Evolutionary conservation across 1,140 invertebrate genomes (phyloP), one percentile per base, ranked within the genome.

Genomic region (Sipha flava): DNA sequence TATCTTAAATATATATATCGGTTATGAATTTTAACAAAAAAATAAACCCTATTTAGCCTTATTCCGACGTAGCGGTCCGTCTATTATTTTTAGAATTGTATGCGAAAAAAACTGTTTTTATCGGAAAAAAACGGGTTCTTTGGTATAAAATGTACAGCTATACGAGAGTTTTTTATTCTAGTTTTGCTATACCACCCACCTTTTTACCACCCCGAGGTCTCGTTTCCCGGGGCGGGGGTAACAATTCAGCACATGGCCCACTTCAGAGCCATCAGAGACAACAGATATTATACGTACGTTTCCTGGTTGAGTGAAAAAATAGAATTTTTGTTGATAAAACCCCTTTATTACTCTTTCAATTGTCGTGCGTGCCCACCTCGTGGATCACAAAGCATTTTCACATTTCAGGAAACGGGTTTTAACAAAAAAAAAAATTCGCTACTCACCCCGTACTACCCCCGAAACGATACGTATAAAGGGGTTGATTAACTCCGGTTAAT

Each of bases 401-500:
- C 52, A 37, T 77, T 77, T 77, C 73, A 77, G 73, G 52, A 77
- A 77, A 77, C 73, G 73, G 52, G 73, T 47, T 77, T 75, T 77
- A 59, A 77, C 57, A 73, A 73, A 70, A 43, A 70, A 70, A 45
- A 52, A 72, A 72, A 72, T 47, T 75, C 47, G 26, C 26, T 29
- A 49, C 14, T 23, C 43, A 47, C 16, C n/a, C 57, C 26, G 26
- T 31, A 12, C 52, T 9, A 34, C 47, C 70, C 47, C 26, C 45
- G 16, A 43, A 66, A 68, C 45, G 59, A 23, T 43, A 40, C 21
- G 73, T 77, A 77, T 77, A 77, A 77, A 77, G 73, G 73, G 73
- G 73, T 77, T 77, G 73, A 77, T 77, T 77, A 77, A 77, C 73
- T 77, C 73, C 73, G 73, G 73, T 77, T 77, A 77, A 77, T 77